Evolutionary conservation across 2,888 invertebrate genomes (phyloP).

Genomic region (Subacronicta megacephala): DNA sequence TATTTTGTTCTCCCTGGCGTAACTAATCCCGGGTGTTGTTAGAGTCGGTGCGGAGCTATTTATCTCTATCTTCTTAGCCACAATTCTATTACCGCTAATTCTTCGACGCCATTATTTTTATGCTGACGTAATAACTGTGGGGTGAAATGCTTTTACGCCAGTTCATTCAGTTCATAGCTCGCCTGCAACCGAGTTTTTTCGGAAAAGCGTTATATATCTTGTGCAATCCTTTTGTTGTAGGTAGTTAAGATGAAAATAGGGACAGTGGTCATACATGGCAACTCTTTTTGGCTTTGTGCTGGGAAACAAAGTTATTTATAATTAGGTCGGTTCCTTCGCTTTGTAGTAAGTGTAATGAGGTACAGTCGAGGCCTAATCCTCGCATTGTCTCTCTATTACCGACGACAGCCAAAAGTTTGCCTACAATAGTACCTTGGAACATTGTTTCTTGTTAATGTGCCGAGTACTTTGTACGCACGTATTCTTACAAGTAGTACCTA

Average conservation of each 20-base stretch:
- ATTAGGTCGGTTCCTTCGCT: constrained; percentile 40
- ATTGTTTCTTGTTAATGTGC: constrained; percentile 49
- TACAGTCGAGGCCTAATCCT: constrained; percentile 56
- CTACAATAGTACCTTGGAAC: constrained; percentile 31
- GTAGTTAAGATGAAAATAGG: neutral
- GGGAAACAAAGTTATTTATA: constrained; percentile 42
- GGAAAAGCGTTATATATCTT: neutral
- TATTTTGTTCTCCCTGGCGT: constrained; percentile 23
- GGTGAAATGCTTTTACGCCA: constrained; percentile 18
- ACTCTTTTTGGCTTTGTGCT: constrained; percentile 13
- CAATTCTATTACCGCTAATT: constrained; percentile 42
- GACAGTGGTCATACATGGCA: neutral
- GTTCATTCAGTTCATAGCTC: constrained; percentile 5
- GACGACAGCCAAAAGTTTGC: constrained; percentile 38
- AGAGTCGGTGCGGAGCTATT: constrained; percentile 16
- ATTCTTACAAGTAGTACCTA: too few relatives aligned
- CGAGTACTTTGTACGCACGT: constrained; percentile 37
- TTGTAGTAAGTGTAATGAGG: constrained; percentile 32
- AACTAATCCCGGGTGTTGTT: constrained; percentile 15
- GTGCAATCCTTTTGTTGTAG: neutral
- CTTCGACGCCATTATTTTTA: constrained; percentile 34
- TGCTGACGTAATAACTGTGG: constrained; percentile 35
- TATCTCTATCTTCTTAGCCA: constrained; percentile 36
- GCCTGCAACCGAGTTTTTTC: constrained; percentile 5
- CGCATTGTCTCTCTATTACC: constrained; percentile 55